phyloP scores from a whole-genome alignment of 2,113 vertebrate species.

The Syrmaticus mikado region DNA sequence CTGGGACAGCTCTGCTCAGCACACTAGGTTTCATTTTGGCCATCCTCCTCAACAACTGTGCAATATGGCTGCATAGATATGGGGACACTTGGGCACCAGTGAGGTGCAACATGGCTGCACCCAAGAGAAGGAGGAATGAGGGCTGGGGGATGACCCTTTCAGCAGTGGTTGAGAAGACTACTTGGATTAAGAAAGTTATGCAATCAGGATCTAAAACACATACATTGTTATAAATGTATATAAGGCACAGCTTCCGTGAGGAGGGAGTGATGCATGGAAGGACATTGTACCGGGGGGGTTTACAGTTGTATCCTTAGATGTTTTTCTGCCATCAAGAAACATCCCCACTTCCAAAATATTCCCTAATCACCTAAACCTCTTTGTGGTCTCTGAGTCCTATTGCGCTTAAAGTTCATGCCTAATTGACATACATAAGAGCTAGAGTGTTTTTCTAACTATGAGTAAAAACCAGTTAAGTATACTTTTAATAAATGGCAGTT shows the following conservation, averaged over 20 bases:
- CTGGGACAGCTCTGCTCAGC: not conserved
- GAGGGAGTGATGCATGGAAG: not conserved
- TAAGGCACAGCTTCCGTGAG: not conserved
- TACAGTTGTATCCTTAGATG: not conserved
- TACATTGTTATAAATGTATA: not conserved
- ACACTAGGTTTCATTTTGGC: not conserved
- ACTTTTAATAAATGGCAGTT: not conserved
- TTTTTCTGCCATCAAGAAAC: not conserved
- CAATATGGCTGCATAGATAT: fast-evolving
- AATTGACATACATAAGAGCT: not conserved
- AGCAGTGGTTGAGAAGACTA: not conserved
- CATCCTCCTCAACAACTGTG: not conserved
- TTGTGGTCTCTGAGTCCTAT: fast-evolving
- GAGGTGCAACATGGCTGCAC: not conserved
- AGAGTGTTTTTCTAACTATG: not conserved
- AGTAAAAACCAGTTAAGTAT: not conserved
- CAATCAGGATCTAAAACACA: not conserved
- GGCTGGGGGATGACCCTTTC: not conserved
- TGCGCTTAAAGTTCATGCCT: not conserved
- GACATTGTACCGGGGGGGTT: fast-evolving
- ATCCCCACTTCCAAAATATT: not conserved
- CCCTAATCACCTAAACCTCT: not conserved
- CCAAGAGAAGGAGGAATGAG: not conserved
- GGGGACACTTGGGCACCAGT: not conserved
- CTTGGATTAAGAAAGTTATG: not conserved